Evolutionary conservation across 2,113 vertebrate genomes (phyloP).

Genomic region (Alouatta palliata): DNA sequence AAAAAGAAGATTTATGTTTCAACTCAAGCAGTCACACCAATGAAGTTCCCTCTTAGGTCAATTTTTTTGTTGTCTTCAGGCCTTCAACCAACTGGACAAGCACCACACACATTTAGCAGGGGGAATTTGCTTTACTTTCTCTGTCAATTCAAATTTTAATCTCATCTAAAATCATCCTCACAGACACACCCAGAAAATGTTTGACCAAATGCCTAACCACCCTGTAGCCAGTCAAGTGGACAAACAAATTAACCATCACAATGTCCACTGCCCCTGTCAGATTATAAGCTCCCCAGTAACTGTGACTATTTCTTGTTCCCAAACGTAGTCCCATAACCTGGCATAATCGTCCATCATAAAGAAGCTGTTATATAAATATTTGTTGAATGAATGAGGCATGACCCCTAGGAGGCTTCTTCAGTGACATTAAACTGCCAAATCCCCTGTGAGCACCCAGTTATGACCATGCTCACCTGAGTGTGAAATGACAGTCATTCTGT

Average conservation of each 20-base stretch:
- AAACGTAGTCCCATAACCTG: neutral
- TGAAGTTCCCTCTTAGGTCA: neutral
- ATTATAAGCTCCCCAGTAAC: neutral
- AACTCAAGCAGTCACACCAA: neutral
- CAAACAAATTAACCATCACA: neutral
- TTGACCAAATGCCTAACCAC: neutral
- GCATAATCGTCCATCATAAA: neutral
- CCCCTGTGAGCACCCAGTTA: neutral
- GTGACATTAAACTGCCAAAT: neutral
- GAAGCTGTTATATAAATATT: neutral
- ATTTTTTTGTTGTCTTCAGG: neutral
- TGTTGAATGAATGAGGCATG: neutral
- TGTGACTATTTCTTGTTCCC: neutral
- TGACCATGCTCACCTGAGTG: neutral
- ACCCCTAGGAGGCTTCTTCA: neutral
- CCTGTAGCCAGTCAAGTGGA: neutral
- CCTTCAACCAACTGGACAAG: neutral
- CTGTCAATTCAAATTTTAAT: neutral
- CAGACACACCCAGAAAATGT: neutral
- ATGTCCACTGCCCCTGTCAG: neutral
- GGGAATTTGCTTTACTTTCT: neutral
- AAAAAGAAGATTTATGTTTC: neutral
- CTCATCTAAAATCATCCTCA: neutral
- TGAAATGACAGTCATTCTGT: neutral
- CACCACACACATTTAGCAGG: neutral